These are phyloP conservation scores for Channa maculata DNA, from an alignment of 2,113 vertebrate species.

Conservation along the genomic window DNA sequence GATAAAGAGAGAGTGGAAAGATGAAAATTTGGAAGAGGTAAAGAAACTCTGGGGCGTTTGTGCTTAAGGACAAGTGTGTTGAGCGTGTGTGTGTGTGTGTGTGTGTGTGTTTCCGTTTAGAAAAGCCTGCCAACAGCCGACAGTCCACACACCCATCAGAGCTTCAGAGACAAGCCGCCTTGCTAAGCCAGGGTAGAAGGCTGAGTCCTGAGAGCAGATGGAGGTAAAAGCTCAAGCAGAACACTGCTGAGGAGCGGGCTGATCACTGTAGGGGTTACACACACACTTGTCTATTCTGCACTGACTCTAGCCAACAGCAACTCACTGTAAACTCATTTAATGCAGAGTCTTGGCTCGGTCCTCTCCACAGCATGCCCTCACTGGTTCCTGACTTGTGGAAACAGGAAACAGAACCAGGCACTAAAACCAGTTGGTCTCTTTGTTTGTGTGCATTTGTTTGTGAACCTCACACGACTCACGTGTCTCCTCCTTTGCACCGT, in stretches of 20 bases:
- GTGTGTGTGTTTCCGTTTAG: conserved; percentile 37
- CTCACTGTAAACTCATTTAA: conserved; percentile 54
- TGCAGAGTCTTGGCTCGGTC: conserved; percentile 45
- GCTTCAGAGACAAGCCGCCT: conserved; percentile 33
- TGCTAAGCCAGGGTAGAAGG: conserved; percentile 46
- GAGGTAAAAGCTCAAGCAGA: conserved; percentile 44
- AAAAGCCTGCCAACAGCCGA: conserved; percentile 25
- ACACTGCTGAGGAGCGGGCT: conserved; percentile 36
- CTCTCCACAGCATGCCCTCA: conserved; percentile 40
- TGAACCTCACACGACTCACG: conserved; percentile 26
- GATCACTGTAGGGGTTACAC: conserved; percentile 47
- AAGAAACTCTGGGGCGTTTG: conserved; percentile 55
- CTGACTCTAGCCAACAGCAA: conserved; percentile 46
- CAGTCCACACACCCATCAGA: conserved; percentile 38
- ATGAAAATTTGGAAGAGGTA: conserved; percentile 53
- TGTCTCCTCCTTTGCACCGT: conserved; percentile 38
- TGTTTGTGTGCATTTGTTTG: conserved; percentile 59
- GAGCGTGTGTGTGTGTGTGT: background rate
- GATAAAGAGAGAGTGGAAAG: conserved; percentile 62
- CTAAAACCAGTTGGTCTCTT: conserved; percentile 26
- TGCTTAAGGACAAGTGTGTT: conserved; percentile 31
- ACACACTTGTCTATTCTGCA: conserved; percentile 34
- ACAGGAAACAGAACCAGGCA: conserved; percentile 62
- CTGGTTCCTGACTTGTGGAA: conserved; percentile 64
- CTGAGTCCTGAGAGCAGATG: conserved; percentile 32